Conservation (phyloP, 2,888 invertebrate species). For the Erannis defoliaria region DNA sequence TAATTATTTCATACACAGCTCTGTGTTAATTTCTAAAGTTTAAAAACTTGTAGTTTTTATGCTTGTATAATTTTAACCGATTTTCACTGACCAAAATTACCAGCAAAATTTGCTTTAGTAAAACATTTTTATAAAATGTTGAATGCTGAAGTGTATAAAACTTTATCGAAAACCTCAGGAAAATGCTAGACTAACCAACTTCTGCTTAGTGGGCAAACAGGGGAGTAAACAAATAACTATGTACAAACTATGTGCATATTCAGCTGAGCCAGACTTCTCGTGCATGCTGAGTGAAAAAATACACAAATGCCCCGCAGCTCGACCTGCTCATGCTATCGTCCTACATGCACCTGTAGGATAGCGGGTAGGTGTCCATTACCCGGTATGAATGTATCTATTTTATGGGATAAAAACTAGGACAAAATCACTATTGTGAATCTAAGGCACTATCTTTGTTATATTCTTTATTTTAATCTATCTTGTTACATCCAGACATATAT, state of each 20-base stretch:
- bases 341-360: too few relatives aligned
- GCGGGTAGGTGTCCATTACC: too few relatives aligned
- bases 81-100: neutral
- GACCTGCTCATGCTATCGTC: too few relatives aligned
- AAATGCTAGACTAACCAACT: slow-evolving; percentile 17
- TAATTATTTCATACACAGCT: too few relatives aligned
- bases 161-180: slow-evolving; percentile 20
- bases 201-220: slow-evolving; percentile 12
- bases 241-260: slow-evolving; percentile 19
- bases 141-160: slow-evolving; percentile 19
- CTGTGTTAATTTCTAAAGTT: neutral
- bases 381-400: too few relatives aligned
- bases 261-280: slow-evolving; percentile 1
- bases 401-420: too few relatives aligned
- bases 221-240: slow-evolving; percentile 20
- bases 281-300: neutral
- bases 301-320: neutral
- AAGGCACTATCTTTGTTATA: too few relatives aligned
- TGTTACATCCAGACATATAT: too few relatives aligned
- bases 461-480: too few relatives aligned
- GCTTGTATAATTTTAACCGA: neutral
- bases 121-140: slow-evolving; percentile 14
- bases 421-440: too few relatives aligned
- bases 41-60: neutral
- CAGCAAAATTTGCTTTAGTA: slow-evolving; percentile 1